phyloP scores from a whole-genome alignment of 2,888 invertebrate genomes.

The Bibio marci region DNA sequence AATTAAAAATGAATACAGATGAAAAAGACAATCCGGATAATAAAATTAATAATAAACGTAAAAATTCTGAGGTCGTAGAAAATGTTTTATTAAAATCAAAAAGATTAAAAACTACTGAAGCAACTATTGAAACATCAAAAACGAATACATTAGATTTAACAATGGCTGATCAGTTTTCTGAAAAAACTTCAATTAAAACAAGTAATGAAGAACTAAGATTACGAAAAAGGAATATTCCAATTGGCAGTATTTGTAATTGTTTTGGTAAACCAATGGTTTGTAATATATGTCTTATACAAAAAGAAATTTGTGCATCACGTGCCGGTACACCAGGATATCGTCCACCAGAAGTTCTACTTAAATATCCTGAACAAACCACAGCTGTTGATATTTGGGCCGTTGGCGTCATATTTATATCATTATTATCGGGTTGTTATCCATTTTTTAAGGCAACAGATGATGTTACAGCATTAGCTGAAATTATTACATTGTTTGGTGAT shows the following conservation, averaged over 20 bases:
- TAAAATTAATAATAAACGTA: constrained; percentile 4
- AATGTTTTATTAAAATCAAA: no score
- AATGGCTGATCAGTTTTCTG: no score
- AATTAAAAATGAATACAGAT: constrained; percentile 1
- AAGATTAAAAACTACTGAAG: no score
- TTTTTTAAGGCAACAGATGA: constrained; percentile 73
- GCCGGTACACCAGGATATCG: constrained; percentile 84
- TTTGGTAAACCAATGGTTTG: constrained; percentile 51
- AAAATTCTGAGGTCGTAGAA: no score
- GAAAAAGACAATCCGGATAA: background rate
- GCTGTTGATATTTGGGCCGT: constrained; percentile 78
- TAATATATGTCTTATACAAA: constrained; percentile 43
- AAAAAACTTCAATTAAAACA: no score
- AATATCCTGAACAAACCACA: constrained; percentile 61
- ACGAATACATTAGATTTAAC: no score
- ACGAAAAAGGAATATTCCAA: no score
- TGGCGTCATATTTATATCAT: constrained; percentile 38
- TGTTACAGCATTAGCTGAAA: constrained; percentile 62
- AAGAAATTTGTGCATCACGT: constrained; percentile 52
- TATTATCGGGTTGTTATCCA: constrained; percentile 53
- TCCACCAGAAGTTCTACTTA: constrained; percentile 71
- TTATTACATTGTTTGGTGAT: constrained; percentile 62
- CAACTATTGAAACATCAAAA: no score
- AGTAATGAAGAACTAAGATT: no score
- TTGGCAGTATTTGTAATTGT: constrained; percentile 40